Evolutionary conservation across 2,797 vertebrate species (phyloP).

Genomic region (Acridotheres tristis): DNA sequence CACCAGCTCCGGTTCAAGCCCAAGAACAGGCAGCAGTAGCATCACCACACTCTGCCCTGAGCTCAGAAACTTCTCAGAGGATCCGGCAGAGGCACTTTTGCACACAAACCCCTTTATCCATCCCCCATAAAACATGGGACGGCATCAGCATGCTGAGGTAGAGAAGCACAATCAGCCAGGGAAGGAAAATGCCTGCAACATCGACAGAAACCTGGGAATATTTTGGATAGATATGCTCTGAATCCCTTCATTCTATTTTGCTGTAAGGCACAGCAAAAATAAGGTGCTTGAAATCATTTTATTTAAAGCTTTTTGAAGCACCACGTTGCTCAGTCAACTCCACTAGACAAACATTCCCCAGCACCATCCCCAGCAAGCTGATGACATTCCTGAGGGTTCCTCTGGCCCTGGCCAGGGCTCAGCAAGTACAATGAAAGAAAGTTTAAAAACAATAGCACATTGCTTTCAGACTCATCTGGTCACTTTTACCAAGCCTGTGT

Average conservation of each 20-base stretch:
- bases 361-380: background rate
- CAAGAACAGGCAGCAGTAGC: background rate
- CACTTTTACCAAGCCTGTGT: background rate
- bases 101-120: background rate
- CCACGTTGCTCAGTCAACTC: background rate
- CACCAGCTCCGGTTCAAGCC: background rate
- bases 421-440: background rate
- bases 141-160: accelerated
- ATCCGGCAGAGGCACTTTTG: background rate
- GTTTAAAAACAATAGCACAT: background rate
- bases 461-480: background rate
- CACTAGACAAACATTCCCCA: background rate
- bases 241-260: background rate
- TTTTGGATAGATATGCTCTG: background rate
- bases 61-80: background rate
- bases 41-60: background rate
- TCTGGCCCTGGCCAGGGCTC: background rate
- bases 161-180: background rate
- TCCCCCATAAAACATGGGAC: background rate
- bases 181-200: background rate
- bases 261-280: background rate
- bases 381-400: background rate
- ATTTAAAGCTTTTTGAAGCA: background rate
- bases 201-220: background rate
- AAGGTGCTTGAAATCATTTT: background rate